phyloP scores from a whole-genome alignment of 2,113 vertebrate species.

The Martes martes region DNA sequence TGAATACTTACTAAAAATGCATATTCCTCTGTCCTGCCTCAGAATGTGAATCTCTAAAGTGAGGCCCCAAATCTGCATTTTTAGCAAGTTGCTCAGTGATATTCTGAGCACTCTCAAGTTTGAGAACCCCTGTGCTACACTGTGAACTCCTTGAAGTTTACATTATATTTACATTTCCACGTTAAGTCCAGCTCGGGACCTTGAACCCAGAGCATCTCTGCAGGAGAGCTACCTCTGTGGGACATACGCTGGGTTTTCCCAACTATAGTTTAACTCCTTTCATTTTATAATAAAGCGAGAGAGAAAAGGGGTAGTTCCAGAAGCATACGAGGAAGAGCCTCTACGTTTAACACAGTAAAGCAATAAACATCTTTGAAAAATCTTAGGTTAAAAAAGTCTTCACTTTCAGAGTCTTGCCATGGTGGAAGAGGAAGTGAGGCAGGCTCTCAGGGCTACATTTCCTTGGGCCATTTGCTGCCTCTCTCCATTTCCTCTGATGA shows the following conservation, averaged over 20 bases:
- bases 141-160: background rate
- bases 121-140: background rate
- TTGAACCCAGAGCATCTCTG: background rate
- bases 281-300: background rate
- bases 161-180: background rate
- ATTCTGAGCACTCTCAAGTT: background rate
- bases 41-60: background rate
- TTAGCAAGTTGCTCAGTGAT: background rate
- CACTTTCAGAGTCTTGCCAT: background rate
- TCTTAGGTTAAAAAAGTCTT: background rate
- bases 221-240: background rate
- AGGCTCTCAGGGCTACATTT: background rate
- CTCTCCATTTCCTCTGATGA: background rate
- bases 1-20: background rate
- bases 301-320: background rate
- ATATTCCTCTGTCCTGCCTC: background rate
- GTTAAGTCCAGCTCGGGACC: background rate
- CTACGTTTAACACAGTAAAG: background rate
- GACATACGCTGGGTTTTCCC: background rate
- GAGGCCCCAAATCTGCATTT: background rate
- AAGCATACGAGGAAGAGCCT: background rate
- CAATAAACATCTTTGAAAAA: background rate
- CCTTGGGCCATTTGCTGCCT: background rate
- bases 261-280: background rate
- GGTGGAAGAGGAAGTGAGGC: background rate